phyloP scores from a whole-genome alignment of 2,797 vertebrate species.

The Urophycis tenuis region DNA sequence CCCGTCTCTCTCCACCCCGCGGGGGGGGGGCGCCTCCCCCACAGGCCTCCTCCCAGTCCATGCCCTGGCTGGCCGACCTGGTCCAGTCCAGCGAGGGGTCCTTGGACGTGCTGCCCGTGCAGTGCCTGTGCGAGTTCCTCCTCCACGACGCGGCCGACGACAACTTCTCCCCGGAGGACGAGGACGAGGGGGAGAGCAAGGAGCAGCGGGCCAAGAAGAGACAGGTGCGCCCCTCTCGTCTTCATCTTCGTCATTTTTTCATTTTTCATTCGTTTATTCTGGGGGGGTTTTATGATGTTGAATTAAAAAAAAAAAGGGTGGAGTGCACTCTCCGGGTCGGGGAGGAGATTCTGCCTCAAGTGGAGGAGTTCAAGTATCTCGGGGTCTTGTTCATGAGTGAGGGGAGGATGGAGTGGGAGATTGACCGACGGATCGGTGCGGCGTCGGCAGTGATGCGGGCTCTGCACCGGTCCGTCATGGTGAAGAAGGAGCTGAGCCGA shows the following conservation, averaged over 20 bases:
- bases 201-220: constrained; percentile 91
- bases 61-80: constrained; percentile 97
- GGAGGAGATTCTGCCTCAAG: too few species aligned
- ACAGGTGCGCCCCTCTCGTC: constrained; percentile 64
- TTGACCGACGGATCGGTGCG: too few species aligned
- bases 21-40: neutral
- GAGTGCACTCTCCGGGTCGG: too few species aligned
- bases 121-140: constrained; percentile 96
- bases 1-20: neutral
- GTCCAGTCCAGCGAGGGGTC: constrained; percentile 97
- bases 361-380: too few species aligned
- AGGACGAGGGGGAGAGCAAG: constrained; percentile 92
- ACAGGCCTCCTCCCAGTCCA: constrained; percentile 97
- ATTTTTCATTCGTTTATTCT: neutral
- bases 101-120: constrained; percentile 92
- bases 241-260: neutral
- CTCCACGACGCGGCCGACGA: constrained; percentile 93
- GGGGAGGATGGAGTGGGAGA: too few species aligned
- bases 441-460: too few species aligned
- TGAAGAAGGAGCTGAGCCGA: too few species aligned
- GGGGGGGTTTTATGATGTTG: neutral
- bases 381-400: too few species aligned
- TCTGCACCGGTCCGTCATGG: too few species aligned
- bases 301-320: too few species aligned
- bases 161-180: constrained; percentile 77